Evolutionary conservation across 2,113 vertebrate species (phyloP).

Genomic region (Hippocampus mohnikei): DNA sequence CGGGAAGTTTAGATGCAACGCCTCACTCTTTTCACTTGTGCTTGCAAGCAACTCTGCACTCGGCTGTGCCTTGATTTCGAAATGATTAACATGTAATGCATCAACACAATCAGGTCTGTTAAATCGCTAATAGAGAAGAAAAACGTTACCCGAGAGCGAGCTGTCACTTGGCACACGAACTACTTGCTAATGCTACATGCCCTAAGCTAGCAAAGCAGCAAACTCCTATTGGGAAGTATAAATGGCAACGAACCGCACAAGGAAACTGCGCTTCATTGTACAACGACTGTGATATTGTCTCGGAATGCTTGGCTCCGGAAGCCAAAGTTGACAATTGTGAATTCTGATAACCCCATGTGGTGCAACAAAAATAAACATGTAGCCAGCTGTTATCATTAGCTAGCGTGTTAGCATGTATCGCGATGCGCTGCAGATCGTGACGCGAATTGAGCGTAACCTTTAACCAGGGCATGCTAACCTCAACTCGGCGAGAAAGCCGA

Average conservation of each 20-base stretch:
- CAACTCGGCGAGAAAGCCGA: constrained; percentile 21
- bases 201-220: constrained; percentile 55
- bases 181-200: constrained; percentile 49
- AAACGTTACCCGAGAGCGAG: constrained; percentile 49
- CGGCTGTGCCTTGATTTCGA: not conserved
- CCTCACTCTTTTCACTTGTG: constrained; percentile 9
- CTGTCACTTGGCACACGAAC: constrained; percentile 58
- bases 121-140: not conserved
- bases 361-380: constrained; percentile 58
- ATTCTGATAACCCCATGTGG: constrained; percentile 14
- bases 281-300: not conserved
- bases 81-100: not conserved
- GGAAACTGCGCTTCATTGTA: not conserved
- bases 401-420: constrained; percentile 65
- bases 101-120: not conserved
- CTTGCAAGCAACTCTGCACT: not conserved
- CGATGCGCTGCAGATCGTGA: constrained; percentile 59
- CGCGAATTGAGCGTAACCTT: constrained; percentile 34
- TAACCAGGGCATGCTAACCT: constrained; percentile 29
- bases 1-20: not conserved
- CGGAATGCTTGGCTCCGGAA: fast-evolving
- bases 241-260: constrained; percentile 37
- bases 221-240: constrained; percentile 50
- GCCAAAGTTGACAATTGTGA: not conserved
- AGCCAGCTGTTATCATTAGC: constrained; percentile 64